These are phyloP conservation scores for Pantherophis guttatus DNA, from an alignment of 2,113 vertebrate genomes.

Conservation along the genomic window DNA sequence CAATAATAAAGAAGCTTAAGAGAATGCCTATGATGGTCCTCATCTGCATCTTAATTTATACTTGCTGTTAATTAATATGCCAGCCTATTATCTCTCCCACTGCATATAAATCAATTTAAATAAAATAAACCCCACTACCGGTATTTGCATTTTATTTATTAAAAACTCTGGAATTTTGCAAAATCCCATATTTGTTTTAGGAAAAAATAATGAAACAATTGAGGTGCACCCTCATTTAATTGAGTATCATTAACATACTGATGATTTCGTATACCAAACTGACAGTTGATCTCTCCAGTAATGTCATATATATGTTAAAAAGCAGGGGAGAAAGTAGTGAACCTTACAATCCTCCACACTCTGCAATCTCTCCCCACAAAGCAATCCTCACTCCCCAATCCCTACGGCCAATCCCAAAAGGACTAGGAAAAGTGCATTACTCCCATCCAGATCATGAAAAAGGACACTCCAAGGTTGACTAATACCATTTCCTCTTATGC, in stretches of 20 bases:
- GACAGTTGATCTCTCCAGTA: neutral
- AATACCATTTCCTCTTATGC: neutral
- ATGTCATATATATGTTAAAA: neutral
- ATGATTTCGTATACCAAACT: neutral
- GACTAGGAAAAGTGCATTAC: neutral
- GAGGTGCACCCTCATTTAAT: neutral
- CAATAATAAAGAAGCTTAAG: neutral
- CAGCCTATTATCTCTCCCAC: neutral
- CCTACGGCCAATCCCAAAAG: neutral
- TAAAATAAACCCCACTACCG: neutral
- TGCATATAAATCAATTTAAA: neutral
- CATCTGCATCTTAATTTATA: neutral
- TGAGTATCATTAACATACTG: neutral
- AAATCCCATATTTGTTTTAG: neutral
- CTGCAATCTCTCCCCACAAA: neutral
- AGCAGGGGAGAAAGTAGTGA: neutral
- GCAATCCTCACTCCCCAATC: neutral
- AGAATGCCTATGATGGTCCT: neutral
- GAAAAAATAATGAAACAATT: neutral
- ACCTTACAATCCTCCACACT: neutral
- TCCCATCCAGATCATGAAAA: neutral
- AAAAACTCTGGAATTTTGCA: neutral
- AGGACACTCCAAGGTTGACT: neutral
- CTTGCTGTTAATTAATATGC: neutral
- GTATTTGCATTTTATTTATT: neutral